These are phyloP conservation scores for Oryzias melastigma DNA, from an alignment of 2,113 vertebrate genomes.

Conservation along the genomic window DNA sequence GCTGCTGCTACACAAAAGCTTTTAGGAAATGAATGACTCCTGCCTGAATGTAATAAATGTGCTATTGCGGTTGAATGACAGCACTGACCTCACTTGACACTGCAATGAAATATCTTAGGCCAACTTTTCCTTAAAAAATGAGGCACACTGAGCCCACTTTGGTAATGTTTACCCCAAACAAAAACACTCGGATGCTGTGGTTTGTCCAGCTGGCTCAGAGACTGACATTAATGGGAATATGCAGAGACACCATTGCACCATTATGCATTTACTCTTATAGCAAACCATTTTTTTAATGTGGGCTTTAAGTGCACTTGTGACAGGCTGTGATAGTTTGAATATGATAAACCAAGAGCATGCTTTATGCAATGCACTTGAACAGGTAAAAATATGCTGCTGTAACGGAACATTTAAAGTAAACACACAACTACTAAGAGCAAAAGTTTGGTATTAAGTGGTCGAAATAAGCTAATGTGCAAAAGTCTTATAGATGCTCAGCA, in stretches of 20 bases:
- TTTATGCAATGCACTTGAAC: constrained; percentile 42
- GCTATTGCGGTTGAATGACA: constrained; percentile 18
- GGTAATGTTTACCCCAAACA: too few species aligned
- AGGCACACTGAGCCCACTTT: too few species aligned
- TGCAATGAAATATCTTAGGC: constrained; percentile 15
- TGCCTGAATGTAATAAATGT: constrained; percentile 23
- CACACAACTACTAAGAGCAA: too few species aligned
- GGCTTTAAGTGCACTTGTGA: constrained; percentile 54
- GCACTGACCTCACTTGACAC: constrained; percentile 48
- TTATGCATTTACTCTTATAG: constrained; percentile 31
- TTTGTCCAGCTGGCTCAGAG: too few species aligned
- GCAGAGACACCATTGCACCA: constrained; percentile 43
- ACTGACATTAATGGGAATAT: not conserved
- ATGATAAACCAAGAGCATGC: constrained; percentile 43
- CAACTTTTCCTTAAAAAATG: too few species aligned
- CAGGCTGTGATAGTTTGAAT: constrained; percentile 24
- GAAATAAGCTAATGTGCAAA: too few species aligned
- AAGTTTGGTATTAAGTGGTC: too few species aligned
- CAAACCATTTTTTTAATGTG: constrained; percentile 44
- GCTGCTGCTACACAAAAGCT: constrained; percentile 26
- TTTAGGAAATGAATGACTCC: constrained; percentile 41
- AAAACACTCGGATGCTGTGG: too few species aligned
- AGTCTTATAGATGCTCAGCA: too few species aligned
- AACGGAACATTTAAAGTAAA: too few species aligned
- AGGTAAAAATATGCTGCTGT: constrained; percentile 18